Evolutionary conservation across 2,888 invertebrate species (phyloP).

Genomic region (Idaea straminata): DNA sequence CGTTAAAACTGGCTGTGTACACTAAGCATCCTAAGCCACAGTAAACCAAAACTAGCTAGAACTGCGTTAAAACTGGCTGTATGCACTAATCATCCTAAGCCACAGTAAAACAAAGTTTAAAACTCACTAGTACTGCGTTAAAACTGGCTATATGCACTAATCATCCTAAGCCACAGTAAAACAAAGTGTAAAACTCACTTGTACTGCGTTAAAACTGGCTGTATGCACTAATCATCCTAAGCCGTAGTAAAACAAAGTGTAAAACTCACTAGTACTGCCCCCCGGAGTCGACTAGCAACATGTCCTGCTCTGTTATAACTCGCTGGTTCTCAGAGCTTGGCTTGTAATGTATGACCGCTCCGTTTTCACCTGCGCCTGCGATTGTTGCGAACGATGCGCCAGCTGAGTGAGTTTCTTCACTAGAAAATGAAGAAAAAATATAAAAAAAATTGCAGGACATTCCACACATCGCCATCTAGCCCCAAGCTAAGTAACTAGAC

Average conservation of each 20-base stretch:
- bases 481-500: too few species aligned
- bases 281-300: conserved; percentile 96
- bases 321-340: conserved; percentile 86
- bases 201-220: too few species aligned
- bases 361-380: conserved; percentile 94
- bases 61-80: too few species aligned
- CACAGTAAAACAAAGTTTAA: background rate
- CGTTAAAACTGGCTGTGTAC: too few species aligned
- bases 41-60: too few species aligned
- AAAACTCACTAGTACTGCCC: conserved; percentile 84
- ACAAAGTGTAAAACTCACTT: too few species aligned
- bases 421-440: conserved; percentile 33
- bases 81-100: too few species aligned
- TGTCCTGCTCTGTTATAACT: conserved; percentile 84
- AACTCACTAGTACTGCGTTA: conserved; percentile 81
- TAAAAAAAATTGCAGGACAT: background rate
- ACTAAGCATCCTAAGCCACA: too few species aligned
- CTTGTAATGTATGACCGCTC: conserved; percentile 95
- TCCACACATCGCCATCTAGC: too few species aligned
- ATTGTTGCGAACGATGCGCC: conserved; percentile 96
- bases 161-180: too few species aligned
- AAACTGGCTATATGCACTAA: too few species aligned
- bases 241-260: background rate
- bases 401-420: conserved; percentile 84
- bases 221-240: too few species aligned